Evolutionary conservation across 2,797 vertebrate species (phyloP), one percentile per base, ranked within the genome.

Genomic region (Pantherophis alleghaniensis): DNA sequence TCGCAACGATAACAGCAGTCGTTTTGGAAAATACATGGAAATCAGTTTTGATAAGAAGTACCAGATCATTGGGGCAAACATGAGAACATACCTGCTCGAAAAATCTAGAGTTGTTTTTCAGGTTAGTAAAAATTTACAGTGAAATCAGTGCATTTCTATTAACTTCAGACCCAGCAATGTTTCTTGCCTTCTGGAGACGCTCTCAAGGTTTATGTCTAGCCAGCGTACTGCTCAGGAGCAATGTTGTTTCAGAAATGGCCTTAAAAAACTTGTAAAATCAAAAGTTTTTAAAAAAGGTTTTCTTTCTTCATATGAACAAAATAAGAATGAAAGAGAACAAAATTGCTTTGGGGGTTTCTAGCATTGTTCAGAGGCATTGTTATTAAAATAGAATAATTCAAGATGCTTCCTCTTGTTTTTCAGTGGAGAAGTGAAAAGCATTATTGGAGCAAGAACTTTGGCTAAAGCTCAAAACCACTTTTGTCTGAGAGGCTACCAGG

Each of bases 21-120:
- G 99, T 0, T 99, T 99, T 97, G 99, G 99, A 94, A 99, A 99
- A 96, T 99, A 99, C 97, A 99, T 98, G 0, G 99, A 99, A 97
- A 99, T 99, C 97, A 99, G 99, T 96, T 99, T 99, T 95, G 99
- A 99, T 96, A 97, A 51, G 94, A 97, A 90, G 93, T 98, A 99
- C 95, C 98, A 98, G 95, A 99, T 99, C 96, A 99, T 98, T 32
- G 99, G 99, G 0, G 99, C 99, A 4, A 99, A 99, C 97, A 99
- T 99, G 98, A 98, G 99, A 96, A 99, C 99, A 0, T 99, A 99
- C 94, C 98, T 99, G 88, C 97, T 99, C 90, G 99, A 99, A 97
- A 99, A 99, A 95, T 99, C 99, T 90, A 98, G 99, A 96, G 99
- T 99, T 2, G 98, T 99, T 86, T 99, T 99, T 97, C 99, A 99